Evolutionary conservation across 2,797 vertebrate species (phyloP), one percentile per base, ranked within the genome.

Genomic region (Brachyalestes nurse): DNA sequence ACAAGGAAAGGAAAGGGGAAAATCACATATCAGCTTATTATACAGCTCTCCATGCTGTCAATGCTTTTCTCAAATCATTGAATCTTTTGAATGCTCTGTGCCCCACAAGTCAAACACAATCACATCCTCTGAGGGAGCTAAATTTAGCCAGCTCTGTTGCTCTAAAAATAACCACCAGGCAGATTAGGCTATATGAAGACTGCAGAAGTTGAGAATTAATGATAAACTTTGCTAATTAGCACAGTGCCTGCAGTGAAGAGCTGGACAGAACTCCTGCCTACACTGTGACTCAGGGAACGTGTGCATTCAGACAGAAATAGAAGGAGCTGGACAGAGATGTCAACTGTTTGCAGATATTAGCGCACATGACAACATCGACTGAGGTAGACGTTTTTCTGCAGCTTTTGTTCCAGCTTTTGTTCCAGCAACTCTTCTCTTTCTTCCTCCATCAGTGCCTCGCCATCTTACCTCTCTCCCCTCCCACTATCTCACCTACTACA

Each of bases 171-270:
- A 87, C 72, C 75, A 17, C n/a, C 67, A 9, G 80, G 80, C 77
- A 74, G 85, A 88, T 87, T 83, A 84, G 78, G 82, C 83, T 85
- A 84, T 87, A 49, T 83, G 75, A 78, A 86, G 84, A 88, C 75
- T 77, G 78, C 64, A 84, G 82, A 92, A 82, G 74, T 88, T 88
- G 77, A 71, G 82, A 86, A 80, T 88, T 77, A 87, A 88, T 75
- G 82, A 79, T 87, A 81, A 86, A 72, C 55, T 61, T 3, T 82
- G 82, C 80, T 87, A 89, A 90, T 89, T 88, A 89, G 78, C 62
- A 82, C 25, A 85, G 66, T 82, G 84, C 83, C 73, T 83, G 72
- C 71, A 85, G 81, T 83, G 85, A 87, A 85, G 88, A 82, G 84
- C 83, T 81, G 86, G 84, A 87, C 75, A 17, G 77, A 78, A 86